Evolutionary conservation across 2,113 vertebrate species (phyloP).

Genomic region (Microtus pennsylvanicus): DNA sequence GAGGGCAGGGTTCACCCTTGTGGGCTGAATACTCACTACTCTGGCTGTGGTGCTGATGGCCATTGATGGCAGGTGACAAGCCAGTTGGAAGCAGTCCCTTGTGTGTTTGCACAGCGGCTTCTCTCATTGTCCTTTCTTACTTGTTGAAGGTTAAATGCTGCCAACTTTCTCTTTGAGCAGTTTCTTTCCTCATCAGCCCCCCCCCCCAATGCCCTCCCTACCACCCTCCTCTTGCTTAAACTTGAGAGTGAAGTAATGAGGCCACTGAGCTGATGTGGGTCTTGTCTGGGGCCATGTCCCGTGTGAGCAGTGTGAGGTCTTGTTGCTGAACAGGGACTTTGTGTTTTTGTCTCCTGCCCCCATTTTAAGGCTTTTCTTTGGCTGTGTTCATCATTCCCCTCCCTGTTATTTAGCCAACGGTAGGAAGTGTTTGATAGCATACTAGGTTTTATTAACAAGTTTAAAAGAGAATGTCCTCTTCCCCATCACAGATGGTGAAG

Average conservation of each 20-base stretch:
- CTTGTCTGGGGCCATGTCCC: neutral
- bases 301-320: neutral
- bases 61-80: neutral
- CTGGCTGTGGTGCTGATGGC: fast-evolving
- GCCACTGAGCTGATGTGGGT: fast-evolving
- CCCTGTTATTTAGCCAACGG: neutral
- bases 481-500: neutral
- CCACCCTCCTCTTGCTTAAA: neutral
- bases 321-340: fast-evolving
- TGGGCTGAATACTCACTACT: neutral
- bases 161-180: neutral
- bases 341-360: neutral
- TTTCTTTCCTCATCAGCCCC: neutral
- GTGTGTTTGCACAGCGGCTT: neutral
- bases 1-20: neutral
- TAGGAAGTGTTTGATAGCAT: neutral
- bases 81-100: neutral
- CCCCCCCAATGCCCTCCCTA: neutral
- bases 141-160: neutral
- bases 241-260: neutral
- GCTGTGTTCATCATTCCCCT: neutral
- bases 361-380: neutral
- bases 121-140: neutral
- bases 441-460: neutral
- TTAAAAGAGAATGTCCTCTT: neutral